Evolutionary conservation across 1,140 invertebrate species (phyloP).

Genomic region (Triops longicaudatus): DNA sequence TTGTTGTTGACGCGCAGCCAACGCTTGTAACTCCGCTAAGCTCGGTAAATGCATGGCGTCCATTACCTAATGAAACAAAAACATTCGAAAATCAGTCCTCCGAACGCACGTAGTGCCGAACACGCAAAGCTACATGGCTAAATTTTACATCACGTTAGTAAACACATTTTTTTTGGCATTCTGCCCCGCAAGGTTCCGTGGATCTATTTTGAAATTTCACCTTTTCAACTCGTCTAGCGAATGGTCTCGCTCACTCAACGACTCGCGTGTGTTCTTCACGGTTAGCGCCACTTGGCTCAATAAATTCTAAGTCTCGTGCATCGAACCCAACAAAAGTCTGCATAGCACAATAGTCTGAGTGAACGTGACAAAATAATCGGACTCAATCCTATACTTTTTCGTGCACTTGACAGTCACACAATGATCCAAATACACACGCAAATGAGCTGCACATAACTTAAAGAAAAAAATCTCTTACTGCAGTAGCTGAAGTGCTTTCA

Average conservation of each 20-base stretch:
- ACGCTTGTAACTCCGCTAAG: slow-evolving; percentile 85
- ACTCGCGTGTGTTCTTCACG: not conserved
- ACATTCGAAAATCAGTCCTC: not conserved
- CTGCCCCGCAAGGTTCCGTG: not conserved
- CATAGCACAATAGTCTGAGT: not conserved
- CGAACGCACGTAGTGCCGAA: too few relatives aligned
- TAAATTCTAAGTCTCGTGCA: not conserved
- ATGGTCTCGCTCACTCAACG: not conserved
- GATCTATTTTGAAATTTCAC: not conserved
- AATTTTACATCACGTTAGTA: not conserved
- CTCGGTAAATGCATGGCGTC: slow-evolving; percentile 39
- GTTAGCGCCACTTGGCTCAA: not conserved
- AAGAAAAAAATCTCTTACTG: not conserved
- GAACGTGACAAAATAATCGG: too few relatives aligned
- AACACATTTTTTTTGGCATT: not conserved
- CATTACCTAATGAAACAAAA: slow-evolving; percentile 20
- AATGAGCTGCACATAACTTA: not conserved
- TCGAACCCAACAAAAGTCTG: not conserved
- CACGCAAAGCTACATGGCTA: not conserved
- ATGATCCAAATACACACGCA: not conserved
- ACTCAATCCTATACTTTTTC: not conserved
- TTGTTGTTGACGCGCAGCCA: slow-evolving; percentile 89
- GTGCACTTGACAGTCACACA: not conserved
- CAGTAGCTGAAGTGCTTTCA: not conserved
- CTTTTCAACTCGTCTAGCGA: not conserved